Evolutionary conservation across 2,888 invertebrate species (phyloP).

Genomic region (Drosophila borealis): DNA sequence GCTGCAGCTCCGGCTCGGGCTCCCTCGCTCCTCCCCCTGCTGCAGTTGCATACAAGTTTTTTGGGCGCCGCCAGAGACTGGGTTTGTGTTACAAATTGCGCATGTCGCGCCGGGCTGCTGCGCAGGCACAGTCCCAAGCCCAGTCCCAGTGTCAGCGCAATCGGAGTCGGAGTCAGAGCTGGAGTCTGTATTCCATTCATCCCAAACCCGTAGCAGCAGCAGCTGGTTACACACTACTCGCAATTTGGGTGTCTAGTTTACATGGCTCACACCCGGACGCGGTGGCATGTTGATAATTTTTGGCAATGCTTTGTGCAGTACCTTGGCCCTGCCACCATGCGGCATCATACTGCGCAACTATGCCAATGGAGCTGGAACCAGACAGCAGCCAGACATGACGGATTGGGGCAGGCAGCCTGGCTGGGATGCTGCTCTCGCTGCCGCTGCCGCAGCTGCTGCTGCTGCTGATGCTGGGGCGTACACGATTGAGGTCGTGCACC

Average conservation of each 20-base stretch:
- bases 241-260: constrained; percentile 48
- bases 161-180: neutral
- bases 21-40: constrained; percentile 14
- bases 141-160: constrained; percentile 1
- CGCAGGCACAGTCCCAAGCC: constrained; percentile 31
- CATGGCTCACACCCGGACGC: constrained; percentile 37
- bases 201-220: constrained; percentile 15
- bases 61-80: constrained; percentile 82
- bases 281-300: constrained; percentile 52
- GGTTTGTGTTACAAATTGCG: constrained; percentile 85
- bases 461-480: constrained; percentile 38
- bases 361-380: constrained; percentile 43
- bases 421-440: constrained; percentile 6
- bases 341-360: constrained; percentile 31
- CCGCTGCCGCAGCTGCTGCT: constrained; percentile 1
- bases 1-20: neutral
- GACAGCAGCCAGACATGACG: constrained; percentile 74
- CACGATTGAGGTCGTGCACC: constrained; percentile 84
- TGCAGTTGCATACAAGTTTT: constrained; percentile 61
- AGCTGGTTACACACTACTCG: constrained; percentile 58
- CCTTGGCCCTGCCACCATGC: constrained; percentile 21
- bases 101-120: constrained; percentile 80
- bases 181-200: constrained; percentile 44
- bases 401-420: constrained; percentile 61
- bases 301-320: constrained; percentile 64